Evolutionary conservation across 2,797 vertebrate genomes (phyloP), one percentile per base, ranked within the genome.

Genomic region (Eulemur rubriventer): DNA sequence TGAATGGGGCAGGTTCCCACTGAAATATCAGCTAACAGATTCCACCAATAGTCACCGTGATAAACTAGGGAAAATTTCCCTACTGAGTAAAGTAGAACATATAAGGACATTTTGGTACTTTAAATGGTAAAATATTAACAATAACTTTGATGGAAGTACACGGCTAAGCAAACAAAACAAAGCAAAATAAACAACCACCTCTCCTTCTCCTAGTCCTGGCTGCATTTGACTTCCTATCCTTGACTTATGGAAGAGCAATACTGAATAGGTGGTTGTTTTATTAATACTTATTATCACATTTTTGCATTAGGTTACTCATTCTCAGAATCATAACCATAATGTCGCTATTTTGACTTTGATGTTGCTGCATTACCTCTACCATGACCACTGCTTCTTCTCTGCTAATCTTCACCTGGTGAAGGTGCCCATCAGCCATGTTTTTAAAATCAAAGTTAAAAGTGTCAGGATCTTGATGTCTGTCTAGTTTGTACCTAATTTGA

Each of bases 401-500:
- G 69, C 97, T 98, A 97, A 99, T 97, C 86, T 97, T 97, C 72
- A 99, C 98, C 0, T 95, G 97, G 3, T 99, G 99, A 4, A 99
- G 98, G 11, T 99, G 98, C 90, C 99, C 99, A 67, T 99, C 98
- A 81, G 99, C 99, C 89, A 99, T 98, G 96, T 96, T 99, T 98
- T 98, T 99, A 78, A 97, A 97, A 96, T 94, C 98, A 89, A 99
- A 98, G 88, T 83, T 98, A 91, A 99, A 99, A 76, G 98, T 96
- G 95, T 99, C 99, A 20, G 98, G 98, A 14, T 99, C 98, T 97
- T 98, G 98, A 98, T 98, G 98, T 93, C 98, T 98, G 82, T 99
- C 99, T 92, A 99, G 98, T 83, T 98, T 99, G 98, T 99, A 99
- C 52, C 99, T 99, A 82, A 99, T 98, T 95, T 99, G 99, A 97